phyloP scores from a whole-genome alignment of 2,113 vertebrate genomes.

The Oxyruncus cristatus region DNA sequence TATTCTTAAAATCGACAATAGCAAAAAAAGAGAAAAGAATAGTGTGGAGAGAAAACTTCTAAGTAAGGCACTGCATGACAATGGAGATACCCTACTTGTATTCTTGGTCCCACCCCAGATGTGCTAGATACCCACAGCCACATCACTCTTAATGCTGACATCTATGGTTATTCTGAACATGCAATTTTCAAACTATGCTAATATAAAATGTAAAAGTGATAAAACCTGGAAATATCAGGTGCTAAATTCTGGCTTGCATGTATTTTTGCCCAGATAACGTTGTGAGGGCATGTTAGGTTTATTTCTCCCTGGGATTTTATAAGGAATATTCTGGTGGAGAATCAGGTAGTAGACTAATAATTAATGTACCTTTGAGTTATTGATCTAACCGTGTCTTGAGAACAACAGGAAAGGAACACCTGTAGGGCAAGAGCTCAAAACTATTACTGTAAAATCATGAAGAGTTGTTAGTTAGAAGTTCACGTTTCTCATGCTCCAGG shows the following conservation, averaged over 20 bases:
- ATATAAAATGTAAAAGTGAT: neutral
- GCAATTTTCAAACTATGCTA: neutral
- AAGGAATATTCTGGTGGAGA: neutral
- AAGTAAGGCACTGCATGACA: neutral
- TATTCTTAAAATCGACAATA: constrained; percentile 4
- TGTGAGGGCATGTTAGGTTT: neutral
- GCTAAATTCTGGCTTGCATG: neutral
- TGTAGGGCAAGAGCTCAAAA: neutral
- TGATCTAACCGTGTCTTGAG: neutral
- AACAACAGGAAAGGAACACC: neutral
- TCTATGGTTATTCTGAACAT: neutral
- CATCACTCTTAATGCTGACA: neutral
- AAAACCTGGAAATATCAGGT: neutral
- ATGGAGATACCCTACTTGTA: neutral
- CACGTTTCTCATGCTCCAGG: neutral
- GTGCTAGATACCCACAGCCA: neutral
- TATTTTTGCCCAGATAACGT: neutral
- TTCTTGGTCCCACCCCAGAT: neutral
- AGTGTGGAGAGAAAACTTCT: neutral
- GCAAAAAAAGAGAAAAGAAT: neutral
- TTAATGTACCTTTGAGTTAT: neutral
- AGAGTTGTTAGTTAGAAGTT: neutral
- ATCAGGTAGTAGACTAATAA: neutral
- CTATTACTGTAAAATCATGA: neutral
- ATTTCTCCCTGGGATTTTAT: neutral